These are phyloP conservation scores for Okapia johnstoni DNA, from an alignment of 2,113 vertebrate species.

Conservation along the genomic window DNA sequence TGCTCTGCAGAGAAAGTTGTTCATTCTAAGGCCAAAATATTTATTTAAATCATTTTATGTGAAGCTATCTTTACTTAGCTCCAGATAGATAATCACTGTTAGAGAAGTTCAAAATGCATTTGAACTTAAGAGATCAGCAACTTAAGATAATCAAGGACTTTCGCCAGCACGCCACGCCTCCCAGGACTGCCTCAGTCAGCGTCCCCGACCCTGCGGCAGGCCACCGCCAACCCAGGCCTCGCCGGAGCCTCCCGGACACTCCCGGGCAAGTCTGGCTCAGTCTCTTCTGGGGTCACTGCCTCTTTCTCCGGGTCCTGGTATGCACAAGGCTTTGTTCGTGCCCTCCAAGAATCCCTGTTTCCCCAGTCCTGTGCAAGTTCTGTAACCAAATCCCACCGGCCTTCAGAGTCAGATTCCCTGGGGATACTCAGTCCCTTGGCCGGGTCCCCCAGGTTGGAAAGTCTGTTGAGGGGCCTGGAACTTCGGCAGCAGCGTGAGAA, in stretches of 20 bases:
- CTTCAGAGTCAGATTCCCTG: neutral
- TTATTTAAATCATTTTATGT: neutral
- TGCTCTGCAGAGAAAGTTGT: neutral
- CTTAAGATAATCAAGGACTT: neutral
- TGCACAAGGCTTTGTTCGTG: neutral
- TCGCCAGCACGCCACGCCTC: fast-evolving
- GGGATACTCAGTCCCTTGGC: neutral
- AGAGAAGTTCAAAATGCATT: neutral
- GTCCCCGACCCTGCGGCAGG: neutral
- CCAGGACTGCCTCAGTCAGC: fast-evolving
- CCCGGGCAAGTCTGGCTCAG: neutral
- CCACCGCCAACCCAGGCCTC: neutral
- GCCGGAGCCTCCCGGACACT: fast-evolving
- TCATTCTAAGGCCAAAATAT: neutral
- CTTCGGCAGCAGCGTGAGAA: neutral
- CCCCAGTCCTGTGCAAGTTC: neutral
- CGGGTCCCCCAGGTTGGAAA: neutral
- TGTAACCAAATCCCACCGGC: neutral
- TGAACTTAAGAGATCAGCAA: neutral
- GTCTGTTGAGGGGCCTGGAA: neutral
- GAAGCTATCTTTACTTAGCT: neutral
- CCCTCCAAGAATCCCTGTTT: neutral
- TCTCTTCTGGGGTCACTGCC: neutral
- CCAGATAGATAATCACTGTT: neutral
- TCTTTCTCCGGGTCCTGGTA: neutral